phyloP scores from a whole-genome alignment of 2,888 invertebrate species.

The Ectemnius lituratus region DNA sequence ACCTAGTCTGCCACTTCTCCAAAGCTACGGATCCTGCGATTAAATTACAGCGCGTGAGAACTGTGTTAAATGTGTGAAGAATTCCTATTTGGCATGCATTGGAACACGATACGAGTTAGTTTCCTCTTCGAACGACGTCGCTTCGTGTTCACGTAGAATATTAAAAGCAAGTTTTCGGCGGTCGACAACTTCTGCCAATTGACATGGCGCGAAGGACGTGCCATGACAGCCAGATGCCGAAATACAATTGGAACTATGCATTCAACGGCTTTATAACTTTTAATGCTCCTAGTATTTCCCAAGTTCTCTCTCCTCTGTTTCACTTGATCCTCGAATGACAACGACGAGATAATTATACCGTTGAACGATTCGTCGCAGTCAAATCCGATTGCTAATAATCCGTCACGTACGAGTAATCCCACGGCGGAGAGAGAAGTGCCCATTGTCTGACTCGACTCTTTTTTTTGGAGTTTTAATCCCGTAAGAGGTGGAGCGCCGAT shows the following conservation, averaged over 20 bases:
- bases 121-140: slow-evolving; percentile 1
- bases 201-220: not conserved
- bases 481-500: slow-evolving; percentile 7
- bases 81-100: slow-evolving; percentile 40
- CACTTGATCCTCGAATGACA: too few species aligned
- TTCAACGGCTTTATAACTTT: too few species aligned
- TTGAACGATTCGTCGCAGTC: not conserved
- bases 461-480: slow-evolving; percentile 43
- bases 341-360: too few species aligned
- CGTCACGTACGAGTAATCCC: slow-evolving; percentile 11
- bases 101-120: slow-evolving; percentile 17
- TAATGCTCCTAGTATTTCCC: too few species aligned
- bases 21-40: not conserved
- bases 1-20: not conserved
- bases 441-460: slow-evolving; percentile 20
- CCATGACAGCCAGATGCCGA: too few species aligned
- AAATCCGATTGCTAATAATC: slow-evolving; percentile 7
- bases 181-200: slow-evolving; percentile 22
- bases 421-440: not conserved
- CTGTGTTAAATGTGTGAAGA: slow-evolving; percentile 31
- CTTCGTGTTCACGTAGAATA: slow-evolving; percentile 26
- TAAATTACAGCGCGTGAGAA: slow-evolving; percentile 19
- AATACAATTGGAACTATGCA: too few species aligned
- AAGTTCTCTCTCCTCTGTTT: too few species aligned
- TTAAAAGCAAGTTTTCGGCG: slow-evolving; percentile 25